These are phyloP conservation scores for Embiotoca jacksoni DNA, from an alignment of 2,113 vertebrate genomes.

Conservation along the genomic window DNA sequence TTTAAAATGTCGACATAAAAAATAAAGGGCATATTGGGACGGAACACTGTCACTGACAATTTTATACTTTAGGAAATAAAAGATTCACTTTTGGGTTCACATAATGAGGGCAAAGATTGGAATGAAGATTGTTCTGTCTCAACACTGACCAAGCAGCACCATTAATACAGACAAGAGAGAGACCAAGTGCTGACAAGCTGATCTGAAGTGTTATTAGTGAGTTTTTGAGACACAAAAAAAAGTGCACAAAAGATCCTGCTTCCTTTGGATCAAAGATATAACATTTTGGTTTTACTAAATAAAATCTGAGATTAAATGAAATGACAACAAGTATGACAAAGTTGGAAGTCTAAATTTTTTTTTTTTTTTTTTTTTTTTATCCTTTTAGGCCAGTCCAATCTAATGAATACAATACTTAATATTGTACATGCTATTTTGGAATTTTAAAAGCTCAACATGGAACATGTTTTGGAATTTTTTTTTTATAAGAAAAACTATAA, in stretches of 20 bases:
- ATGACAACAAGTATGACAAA: too few relatives aligned
- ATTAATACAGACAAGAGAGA: neutral
- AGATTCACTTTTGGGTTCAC: neutral
- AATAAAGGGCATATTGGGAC: neutral
- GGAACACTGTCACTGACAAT: neutral
- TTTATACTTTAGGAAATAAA: neutral
- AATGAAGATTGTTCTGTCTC: neutral
- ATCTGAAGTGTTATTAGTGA: neutral
- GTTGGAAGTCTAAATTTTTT: neutral
- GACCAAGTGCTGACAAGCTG: neutral
- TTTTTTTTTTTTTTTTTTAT: neutral
- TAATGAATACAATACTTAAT: too few relatives aligned
- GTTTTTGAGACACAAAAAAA: neutral
- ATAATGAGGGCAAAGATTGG: neutral
- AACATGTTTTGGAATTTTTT: too few relatives aligned
- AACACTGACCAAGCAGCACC: neutral
- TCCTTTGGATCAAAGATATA: neutral
- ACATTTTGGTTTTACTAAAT: neutral
- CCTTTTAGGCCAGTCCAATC: too few relatives aligned
- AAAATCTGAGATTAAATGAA: neutral
- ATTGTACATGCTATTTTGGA: too few relatives aligned
- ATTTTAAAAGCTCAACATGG: too few relatives aligned
- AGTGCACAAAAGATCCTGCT: neutral
- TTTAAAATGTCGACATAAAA: neutral
- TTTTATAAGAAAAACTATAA: too few relatives aligned